Conservation (phyloP, 2,797 vertebrate genomes). For the Bradypodion pumilum region DNA sequence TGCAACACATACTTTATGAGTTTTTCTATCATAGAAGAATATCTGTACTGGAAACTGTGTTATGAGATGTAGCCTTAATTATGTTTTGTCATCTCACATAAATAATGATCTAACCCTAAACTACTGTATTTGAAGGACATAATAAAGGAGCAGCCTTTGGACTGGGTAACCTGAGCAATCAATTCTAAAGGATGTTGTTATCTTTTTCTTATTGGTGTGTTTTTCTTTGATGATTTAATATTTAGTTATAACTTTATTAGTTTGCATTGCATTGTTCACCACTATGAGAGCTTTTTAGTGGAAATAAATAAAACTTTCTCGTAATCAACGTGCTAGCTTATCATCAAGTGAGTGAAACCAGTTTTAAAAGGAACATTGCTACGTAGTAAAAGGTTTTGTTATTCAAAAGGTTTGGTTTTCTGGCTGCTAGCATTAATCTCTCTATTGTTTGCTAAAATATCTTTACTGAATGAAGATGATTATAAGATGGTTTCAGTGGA, state of each 20-base stretch:
- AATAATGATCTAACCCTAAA: not conserved
- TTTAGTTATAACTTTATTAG: not conserved
- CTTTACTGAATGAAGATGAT: not conserved
- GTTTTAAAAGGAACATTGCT: not conserved
- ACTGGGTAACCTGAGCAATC: too few relatives aligned
- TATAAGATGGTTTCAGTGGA: not conserved
- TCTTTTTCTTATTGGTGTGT: not conserved
- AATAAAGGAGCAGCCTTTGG: not conserved
- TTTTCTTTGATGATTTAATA: not conserved
- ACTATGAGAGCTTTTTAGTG: not conserved
- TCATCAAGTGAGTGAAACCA: not conserved
- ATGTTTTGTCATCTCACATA: not conserved
- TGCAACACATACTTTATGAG: not conserved
- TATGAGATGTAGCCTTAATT: too few relatives aligned
- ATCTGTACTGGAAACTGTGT: too few relatives aligned
- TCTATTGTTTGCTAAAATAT: not conserved
- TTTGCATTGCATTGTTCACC: not conserved
- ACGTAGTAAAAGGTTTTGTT: not conserved
- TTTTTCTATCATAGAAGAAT: too few relatives aligned
- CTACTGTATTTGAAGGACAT: not conserved
- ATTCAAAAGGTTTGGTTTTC: not conserved
- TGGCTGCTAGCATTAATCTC: not conserved
- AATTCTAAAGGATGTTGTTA: not conserved
- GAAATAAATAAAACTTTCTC: not conserved
- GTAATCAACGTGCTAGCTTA: not conserved